Evolutionary conservation across 2,113 vertebrate species (phyloP), one percentile per base, ranked within the genome.

Genomic region (Cyprinodon brontotheroides): DNA sequence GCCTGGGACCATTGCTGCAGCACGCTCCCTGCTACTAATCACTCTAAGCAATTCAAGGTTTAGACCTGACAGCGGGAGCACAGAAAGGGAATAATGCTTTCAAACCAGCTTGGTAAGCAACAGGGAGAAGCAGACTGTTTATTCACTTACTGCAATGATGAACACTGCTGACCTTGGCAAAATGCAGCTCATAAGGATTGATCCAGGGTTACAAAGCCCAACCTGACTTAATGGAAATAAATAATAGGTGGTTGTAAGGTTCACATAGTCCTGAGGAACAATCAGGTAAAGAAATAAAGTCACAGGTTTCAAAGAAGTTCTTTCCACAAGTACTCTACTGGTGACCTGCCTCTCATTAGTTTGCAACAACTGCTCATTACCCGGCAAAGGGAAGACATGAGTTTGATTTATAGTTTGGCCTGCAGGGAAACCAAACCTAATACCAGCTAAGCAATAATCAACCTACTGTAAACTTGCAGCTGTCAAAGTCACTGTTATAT

Each of bases 401-500:
- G 75, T 75, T 80, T 88, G 83, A 93, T 89, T 90, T 87, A 92
- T 80, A 83, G 78, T 83, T 61, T 74, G 69, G 67, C 79, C 87
- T 61, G 64, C 45, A 48, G 86, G 79, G 74, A 86, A 85, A 91
- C 70, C 53, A 82, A 83, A 75, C 80, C 81, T 86, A 87, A 92
- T 83, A 91, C 84, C 76, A 82, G 87, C 85, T 70, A 81, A 89
- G 90, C 75, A 89, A 92, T 86, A 91, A 91, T 91, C 83, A 91
- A 91, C 75, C 81, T 50, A 74, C 36, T 83, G 79, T 78, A 79
- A 84, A 89, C 62, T 66, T 81, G 41, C 70, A 73, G 78, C 82
- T 73, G 78, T 82, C 83, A 72, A 78, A 86, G 50, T 37, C 71
- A 29, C 62, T 47, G 66, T 77, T 76, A 78, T 61, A 74, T 80